A percentile compares a stretch with the other conserved stretches of the same genome.
Conservation (phyloP, 2,888 invertebrate genomes). For the Euphydryas editha region DNA sequence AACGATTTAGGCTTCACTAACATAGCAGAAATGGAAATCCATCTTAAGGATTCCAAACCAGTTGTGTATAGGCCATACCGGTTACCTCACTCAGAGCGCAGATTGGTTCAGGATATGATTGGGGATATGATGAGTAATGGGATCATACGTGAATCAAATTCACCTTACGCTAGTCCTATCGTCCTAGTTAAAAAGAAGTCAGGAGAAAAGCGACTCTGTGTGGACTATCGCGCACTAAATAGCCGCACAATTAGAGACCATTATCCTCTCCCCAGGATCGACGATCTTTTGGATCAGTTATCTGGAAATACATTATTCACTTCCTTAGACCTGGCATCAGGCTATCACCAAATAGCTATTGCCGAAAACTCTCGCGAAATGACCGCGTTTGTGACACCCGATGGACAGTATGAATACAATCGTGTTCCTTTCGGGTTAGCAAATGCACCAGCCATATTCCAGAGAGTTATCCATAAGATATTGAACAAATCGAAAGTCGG, state of each 20-base stretch:
- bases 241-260: constrained; percentile 37
- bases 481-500: not conserved
- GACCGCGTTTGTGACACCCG: not conserved
- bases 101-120: not conserved
- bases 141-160: not conserved
- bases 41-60: no score
- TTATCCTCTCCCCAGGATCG: constrained; percentile 37
- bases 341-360: constrained; percentile 26
- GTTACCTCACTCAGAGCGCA: not conserved
- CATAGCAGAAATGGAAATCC: no score
- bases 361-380: not conserved
- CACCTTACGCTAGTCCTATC: no score
- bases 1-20: no score
- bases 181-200: not conserved
- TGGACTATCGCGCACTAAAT: constrained; percentile 39
- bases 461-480: not conserved
- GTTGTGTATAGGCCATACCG: not conserved
- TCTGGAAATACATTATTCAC: constrained; percentile 32
- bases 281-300: constrained; percentile 33
- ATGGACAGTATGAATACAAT: not conserved
- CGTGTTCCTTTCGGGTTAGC: not conserved
- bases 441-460: not conserved
- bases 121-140: not conserved
- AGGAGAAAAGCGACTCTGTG: constrained; percentile 41
- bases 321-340: constrained; percentile 29